A percentile compares a stretch with the other conserved stretches of the same genome.
phyloP scores from a whole-genome alignment of 2,113 vertebrate genomes.

The Caretta caretta region DNA sequence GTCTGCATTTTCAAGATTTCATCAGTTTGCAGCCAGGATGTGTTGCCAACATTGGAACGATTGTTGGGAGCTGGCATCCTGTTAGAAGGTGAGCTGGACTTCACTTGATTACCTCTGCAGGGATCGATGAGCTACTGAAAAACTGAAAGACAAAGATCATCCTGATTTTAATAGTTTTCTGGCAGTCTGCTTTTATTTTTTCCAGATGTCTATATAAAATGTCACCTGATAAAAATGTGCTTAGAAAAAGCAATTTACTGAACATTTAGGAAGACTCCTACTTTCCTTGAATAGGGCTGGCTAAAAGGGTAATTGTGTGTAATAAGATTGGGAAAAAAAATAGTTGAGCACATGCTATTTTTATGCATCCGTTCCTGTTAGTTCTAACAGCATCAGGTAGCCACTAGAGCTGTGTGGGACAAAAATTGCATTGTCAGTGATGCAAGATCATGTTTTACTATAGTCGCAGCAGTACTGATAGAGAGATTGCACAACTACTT shows the following conservation, averaged over 20 bases:
- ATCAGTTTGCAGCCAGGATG: background rate
- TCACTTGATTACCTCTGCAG: background rate
- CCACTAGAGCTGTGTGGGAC: background rate
- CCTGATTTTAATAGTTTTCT: background rate
- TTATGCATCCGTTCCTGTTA: background rate
- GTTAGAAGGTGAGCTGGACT: background rate
- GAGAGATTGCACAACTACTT: background rate
- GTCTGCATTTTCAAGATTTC: background rate
- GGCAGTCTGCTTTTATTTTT: background rate
- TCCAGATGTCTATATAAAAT: background rate
- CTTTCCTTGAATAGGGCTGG: background rate
- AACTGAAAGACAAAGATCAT: background rate
- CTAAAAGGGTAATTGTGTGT: background rate
- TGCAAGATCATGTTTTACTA: background rate
- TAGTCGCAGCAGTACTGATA: background rate
- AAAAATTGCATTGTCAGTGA: background rate
- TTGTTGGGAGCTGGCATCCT: background rate
- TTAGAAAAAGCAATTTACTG: background rate
- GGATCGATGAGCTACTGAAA: background rate
- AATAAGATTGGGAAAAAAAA: background rate
- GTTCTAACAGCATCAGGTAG: background rate
- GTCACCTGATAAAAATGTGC: background rate
- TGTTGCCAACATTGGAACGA: background rate
- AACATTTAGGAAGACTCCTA: background rate
- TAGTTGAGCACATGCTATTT: background rate